Conservation (phyloP, 2,113 vertebrate species). For the Danio rerio region GRCz12tu NC_133182.1:28834501-28835000, state of each 20-base stretch:
- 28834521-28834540: too few species aligned
- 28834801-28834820: constrained; percentile 43
- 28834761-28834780: constrained; percentile 24
- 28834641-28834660: constrained; percentile 17
- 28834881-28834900: constrained; percentile 43
- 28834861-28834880: constrained; percentile 41
- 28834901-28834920: background rate
- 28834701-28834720: background rate
- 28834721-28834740: background rate
- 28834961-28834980: constrained; percentile 14
- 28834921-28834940: constrained; percentile 19
- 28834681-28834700: constrained; percentile 31
- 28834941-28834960: background rate
- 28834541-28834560: too few species aligned
- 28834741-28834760: constrained; percentile 17
- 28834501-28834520: too few species aligned
- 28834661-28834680: constrained; percentile 7
- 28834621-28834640: background rate
- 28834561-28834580: too few species aligned
- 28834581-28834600: too few species aligned
- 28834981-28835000: constrained; percentile 13
- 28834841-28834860: constrained; percentile 51
- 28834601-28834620: too few species aligned
- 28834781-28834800: constrained; percentile 48
- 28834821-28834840: constrained; percentile 56